These are phyloP conservation scores for Dendrophyllia cribrosa DNA, from an alignment of 64 coral and sea anemone genomes.

Conservation along the genomic window DNA sequence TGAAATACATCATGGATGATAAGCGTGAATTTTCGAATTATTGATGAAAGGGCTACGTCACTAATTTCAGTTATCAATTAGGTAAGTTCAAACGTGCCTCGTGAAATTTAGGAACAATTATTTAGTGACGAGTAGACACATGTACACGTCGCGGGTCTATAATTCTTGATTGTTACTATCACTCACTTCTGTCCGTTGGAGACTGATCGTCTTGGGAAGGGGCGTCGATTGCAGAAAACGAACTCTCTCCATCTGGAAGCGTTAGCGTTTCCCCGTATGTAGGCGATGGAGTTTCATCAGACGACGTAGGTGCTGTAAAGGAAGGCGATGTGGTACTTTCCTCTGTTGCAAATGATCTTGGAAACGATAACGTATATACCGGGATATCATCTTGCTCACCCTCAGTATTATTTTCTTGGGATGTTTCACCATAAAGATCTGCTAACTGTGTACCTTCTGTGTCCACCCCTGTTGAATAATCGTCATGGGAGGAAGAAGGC, in stretches of 20 bases:
- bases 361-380: conserved; percentile 17
- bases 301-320: not conserved
- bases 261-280: not conserved
- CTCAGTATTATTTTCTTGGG: not conserved
- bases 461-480: not conserved
- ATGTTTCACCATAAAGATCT: not conserved
- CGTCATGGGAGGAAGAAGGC: not conserved
- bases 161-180: not conserved
- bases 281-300: not conserved
- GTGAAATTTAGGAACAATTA: too few species aligned
- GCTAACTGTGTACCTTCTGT: not conserved
- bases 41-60: too few species aligned
- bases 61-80: too few species aligned
- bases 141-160: too few species aligned
- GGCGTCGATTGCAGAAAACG: not conserved
- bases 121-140: too few species aligned
- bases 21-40: too few species aligned
- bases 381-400: conserved; percentile 30
- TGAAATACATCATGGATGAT: too few species aligned
- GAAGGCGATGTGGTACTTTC: not conserved
- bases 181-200: not conserved
- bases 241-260: not conserved
- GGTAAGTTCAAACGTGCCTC: too few species aligned
- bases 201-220: not conserved
- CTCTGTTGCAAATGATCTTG: not conserved